Percentiles rank a stretch among this genome's conserved stretches.
Evolutionary conservation across 2,113 vertebrate species (phyloP).

Genomic region (Plecotus auritus): DNA sequence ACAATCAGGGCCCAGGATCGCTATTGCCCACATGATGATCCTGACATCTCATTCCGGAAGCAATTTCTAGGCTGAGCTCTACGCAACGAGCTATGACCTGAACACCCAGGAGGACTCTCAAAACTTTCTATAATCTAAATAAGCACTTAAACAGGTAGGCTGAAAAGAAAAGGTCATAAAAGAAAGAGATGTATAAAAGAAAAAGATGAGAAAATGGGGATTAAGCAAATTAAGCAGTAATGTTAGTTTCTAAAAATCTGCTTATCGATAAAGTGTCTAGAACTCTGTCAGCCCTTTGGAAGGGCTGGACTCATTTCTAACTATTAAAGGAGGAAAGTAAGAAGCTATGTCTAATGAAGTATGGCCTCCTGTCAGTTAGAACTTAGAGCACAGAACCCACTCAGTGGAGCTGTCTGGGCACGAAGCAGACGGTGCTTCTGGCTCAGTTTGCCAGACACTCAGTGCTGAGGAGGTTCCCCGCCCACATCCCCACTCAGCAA

Average conservation of each 20-base stretch:
- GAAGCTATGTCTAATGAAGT: rapidly evolving
- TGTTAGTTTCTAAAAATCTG: background rate
- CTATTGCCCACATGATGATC: rapidly evolving
- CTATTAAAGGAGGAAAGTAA: background rate
- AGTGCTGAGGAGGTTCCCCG: rapidly evolving
- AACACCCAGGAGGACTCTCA: background rate
- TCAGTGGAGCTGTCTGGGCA: background rate
- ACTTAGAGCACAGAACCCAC: background rate
- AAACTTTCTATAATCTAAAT: background rate
- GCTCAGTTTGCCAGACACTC: background rate
- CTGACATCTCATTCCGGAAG: background rate
- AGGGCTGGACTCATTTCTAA: background rate
- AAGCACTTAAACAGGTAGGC: background rate
- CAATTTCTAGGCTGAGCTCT: background rate
- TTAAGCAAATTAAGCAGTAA: background rate
- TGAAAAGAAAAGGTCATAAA: background rate
- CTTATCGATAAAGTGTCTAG: too few relatives aligned
- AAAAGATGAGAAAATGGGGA: background rate
- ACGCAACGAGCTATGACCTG: background rate
- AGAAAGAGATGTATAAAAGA: background rate
- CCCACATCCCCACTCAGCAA: background rate
- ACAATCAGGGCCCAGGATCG: background rate
- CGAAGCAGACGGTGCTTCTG: background rate
- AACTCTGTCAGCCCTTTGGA: background rate
- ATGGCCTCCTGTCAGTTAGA: background rate